phyloP scores from a whole-genome alignment of 2,113 vertebrate species.

The Trematomus loennbergii region DNA sequence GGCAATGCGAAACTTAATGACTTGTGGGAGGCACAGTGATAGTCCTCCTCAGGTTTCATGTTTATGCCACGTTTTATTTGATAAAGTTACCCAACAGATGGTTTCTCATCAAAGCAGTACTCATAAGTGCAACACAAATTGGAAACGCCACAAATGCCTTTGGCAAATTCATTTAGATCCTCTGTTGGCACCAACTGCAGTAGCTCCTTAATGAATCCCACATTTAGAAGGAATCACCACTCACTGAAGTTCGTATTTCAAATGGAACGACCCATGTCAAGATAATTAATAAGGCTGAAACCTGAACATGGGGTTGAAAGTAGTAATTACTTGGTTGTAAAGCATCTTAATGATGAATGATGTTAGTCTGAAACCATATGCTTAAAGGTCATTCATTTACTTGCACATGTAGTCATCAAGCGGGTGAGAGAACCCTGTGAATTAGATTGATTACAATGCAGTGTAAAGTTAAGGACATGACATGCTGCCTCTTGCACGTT shows the following conservation, averaged over 20 bases:
- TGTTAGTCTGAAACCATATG: constrained; percentile 36
- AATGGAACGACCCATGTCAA: constrained; percentile 37
- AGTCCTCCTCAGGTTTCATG: constrained; percentile 62
- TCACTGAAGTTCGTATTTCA: constrained; percentile 39
- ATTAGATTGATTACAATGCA: constrained; percentile 26
- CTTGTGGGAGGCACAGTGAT: constrained; percentile 59
- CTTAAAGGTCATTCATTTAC: constrained; percentile 56
- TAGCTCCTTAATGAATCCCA: constrained; percentile 46
- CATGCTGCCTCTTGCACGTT: not conserved
- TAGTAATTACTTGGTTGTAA: constrained; percentile 57
- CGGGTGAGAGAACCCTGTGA: constrained; percentile 7
- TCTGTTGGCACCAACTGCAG: constrained; percentile 23
- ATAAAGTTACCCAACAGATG: constrained; percentile 66
- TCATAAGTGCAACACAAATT: constrained; percentile 49
- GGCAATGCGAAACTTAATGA: constrained; percentile 61
- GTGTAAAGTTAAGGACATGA: not conserved
- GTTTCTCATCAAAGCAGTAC: constrained; percentile 55
- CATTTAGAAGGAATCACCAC: constrained; percentile 28
- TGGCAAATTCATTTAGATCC: constrained; percentile 30
- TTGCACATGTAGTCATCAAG: constrained; percentile 20
- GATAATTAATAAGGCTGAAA: constrained; percentile 58
- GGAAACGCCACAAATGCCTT: constrained; percentile 29
- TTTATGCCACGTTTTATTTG: constrained; percentile 68
- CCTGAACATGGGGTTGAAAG: constrained; percentile 42
- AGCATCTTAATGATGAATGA: constrained; percentile 53